Evolutionary conservation across 2,888 invertebrate genomes (phyloP), one percentile per base, ranked within the genome.

Genomic region (Xylota sylvarum): DNA sequence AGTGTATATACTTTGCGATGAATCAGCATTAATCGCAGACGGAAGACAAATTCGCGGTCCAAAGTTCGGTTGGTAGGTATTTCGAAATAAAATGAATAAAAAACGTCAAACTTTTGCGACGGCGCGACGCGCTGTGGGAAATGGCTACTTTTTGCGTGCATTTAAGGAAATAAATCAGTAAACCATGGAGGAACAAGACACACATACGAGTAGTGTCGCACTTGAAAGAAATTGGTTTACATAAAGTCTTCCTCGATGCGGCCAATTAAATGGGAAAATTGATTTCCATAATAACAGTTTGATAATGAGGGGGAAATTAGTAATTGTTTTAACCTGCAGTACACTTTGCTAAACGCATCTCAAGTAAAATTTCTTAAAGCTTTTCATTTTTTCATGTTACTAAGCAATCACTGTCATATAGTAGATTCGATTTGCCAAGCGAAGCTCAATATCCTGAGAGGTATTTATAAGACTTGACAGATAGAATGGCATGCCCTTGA

Each of bases 151-250:
- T 14, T 14, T 32, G 14, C 30, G 32, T 35, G 6, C 14, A 10
- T 43, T 6, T 23, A 5, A 43, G 43, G 60, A 62, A 62, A 32
- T 4, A 40, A 43, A 43, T 62, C n/a, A 62, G 37, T 62, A 27
- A 62, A 23, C 17, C 60, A 43, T 43, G 60, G 40, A 23, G 4
- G 7, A 43, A 40, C 7, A 14, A 23, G 43, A 37, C 14, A 9
- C 10, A 23, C 23, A 23, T 23, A 23, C 23, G 1, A 23, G 23
- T 27, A n/a, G 27, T 62, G 60, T 62, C 60, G 40, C 60, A 62
- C 19, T 62, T 43, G 27, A 7, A n/a, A 62, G 12, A 43, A 43
- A 12, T 37, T n/a, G 6, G 2, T 23, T 40, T 17, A 17, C 10
- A 35, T 35, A 50, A 35, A 30, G 19, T 58, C 58, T 37, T 43